These are phyloP conservation scores for Philaenus spumarius DNA, from an alignment of 1,140 invertebrate genomes.

Conservation along the genomic window DNA sequence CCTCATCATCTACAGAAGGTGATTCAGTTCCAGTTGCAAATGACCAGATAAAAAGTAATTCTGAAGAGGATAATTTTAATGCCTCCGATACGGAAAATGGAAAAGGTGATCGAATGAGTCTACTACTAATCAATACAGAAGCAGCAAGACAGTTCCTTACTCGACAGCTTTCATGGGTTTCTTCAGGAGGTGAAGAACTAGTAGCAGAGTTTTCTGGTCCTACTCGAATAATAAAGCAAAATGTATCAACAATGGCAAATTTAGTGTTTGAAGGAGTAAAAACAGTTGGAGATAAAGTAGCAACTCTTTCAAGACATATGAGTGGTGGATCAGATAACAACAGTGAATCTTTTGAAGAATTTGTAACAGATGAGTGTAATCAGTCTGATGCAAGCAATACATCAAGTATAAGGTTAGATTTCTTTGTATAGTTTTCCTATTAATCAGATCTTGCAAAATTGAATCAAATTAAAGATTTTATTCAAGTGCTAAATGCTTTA, in stretches of 20 bases:
- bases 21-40: conserved; percentile 28
- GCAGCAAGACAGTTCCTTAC: conserved; percentile 62
- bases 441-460: neutral
- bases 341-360: conserved; percentile 46
- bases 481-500: neutral
- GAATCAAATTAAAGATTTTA: too few relatives aligned
- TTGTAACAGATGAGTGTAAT: conserved; percentile 41
- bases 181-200: conserved; percentile 56
- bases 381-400: conserved; percentile 34
- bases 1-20: conserved; percentile 25
- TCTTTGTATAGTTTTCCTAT: neutral
- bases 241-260: conserved; percentile 65
- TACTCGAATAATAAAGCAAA: conserved; percentile 60
- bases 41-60: conserved; percentile 29
- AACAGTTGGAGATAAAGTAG: conserved; percentile 65
- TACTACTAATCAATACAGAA: conserved; percentile 57
- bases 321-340: conserved; percentile 61
- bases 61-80: conserved; percentile 36
- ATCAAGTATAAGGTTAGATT: conserved; percentile 38
- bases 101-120: conserved; percentile 52
- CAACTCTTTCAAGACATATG: conserved; percentile 61
- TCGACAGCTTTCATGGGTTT: conserved; percentile 64
- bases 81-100: conserved; percentile 42
- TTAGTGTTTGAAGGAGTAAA: conserved; percentile 66
- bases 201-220: conserved; percentile 56